These are phyloP conservation scores for Periophthalmodon schlosseri DNA, from an alignment of 2,113 vertebrate genomes.

Conservation along the genomic window DNA sequence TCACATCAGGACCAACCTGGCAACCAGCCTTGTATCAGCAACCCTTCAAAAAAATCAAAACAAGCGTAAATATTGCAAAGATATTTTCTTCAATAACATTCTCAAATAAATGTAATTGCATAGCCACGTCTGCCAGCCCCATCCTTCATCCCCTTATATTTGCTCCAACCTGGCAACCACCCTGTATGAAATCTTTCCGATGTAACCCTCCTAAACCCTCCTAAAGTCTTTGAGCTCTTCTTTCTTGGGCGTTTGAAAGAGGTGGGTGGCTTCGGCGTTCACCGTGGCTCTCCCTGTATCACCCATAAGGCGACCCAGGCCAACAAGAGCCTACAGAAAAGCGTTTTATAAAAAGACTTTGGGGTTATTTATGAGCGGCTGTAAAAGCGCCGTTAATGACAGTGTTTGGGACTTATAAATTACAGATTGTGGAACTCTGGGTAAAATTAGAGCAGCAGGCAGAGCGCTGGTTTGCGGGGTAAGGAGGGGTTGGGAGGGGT, in stretches of 20 bases:
- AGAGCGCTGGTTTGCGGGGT: conserved; percentile 52
- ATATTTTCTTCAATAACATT: too few relatives aligned
- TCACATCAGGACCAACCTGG: too few relatives aligned
- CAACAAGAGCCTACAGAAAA: conserved; percentile 34
- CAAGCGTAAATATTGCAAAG: too few relatives aligned
- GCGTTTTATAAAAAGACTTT: conserved; percentile 55
- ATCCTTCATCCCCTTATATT: conserved; percentile 13
- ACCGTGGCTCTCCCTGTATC: conserved; percentile 44
- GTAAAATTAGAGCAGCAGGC: conserved; percentile 80
- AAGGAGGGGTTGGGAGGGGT: conserved; percentile 50
- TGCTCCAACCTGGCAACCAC: conserved; percentile 41
- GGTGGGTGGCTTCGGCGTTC: conserved; percentile 54
- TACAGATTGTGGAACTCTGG: conserved; percentile 77
- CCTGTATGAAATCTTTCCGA: conserved; percentile 49
- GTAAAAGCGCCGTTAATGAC: conserved; percentile 82
- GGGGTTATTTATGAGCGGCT: conserved; percentile 80
- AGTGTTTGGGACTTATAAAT: conserved; percentile 81
- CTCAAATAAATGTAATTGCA: too few relatives aligned
- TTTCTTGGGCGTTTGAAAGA: conserved; percentile 24
- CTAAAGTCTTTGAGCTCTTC: conserved; percentile 37
- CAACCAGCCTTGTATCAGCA: too few relatives aligned
- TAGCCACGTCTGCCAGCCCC: conserved; percentile 1
- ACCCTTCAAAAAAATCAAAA: too few relatives aligned
- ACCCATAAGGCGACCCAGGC: conserved; percentile 32
- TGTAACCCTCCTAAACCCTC: conserved; percentile 50